phyloP scores from a whole-genome alignment of 2,888 invertebrate species.

The Lasioglossum oenotherae region DNA sequence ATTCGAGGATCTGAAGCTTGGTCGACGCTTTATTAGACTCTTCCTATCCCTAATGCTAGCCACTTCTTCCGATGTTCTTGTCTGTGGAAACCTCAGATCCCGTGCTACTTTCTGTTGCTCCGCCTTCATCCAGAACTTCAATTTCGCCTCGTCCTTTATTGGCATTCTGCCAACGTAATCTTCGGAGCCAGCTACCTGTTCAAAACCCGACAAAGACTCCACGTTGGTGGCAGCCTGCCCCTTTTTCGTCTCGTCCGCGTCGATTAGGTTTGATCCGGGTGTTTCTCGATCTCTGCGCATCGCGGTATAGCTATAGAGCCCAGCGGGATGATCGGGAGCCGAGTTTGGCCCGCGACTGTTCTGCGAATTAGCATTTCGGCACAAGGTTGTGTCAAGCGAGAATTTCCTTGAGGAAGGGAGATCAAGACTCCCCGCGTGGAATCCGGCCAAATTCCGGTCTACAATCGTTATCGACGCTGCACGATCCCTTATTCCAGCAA shows the following conservation, averaged over 20 bases:
- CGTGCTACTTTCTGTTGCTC: not conserved
- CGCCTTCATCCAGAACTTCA: not conserved
- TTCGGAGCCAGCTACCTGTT: not conserved
- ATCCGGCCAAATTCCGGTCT: slow-evolving; percentile 27
- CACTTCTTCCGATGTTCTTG: not conserved
- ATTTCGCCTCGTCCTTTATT: not conserved
- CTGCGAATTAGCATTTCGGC: slow-evolving; percentile 4
- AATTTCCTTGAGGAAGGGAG: slow-evolving; percentile 19
- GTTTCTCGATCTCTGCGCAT: not conserved
- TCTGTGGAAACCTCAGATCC: not conserved
- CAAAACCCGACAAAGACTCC: not conserved
- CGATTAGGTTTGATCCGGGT: not conserved
- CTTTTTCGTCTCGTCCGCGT: not conserved
- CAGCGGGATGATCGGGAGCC: too few relatives aligned
- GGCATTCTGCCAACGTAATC: not conserved
- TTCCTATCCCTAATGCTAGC: not conserved
- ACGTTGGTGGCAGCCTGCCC: not conserved
- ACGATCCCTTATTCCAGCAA: slow-evolving; percentile 18
- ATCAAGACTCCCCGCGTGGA: slow-evolving; percentile 16
- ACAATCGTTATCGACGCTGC: slow-evolving; percentile 21
- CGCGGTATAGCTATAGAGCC: not conserved
- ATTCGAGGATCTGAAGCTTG: not conserved
- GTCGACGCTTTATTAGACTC: not conserved
- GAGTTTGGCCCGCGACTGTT: not conserved
- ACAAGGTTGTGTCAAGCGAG: not conserved